phyloP scores from a whole-genome alignment of 1,140 invertebrate genomes.

The Drosophila baimaii region DNA sequence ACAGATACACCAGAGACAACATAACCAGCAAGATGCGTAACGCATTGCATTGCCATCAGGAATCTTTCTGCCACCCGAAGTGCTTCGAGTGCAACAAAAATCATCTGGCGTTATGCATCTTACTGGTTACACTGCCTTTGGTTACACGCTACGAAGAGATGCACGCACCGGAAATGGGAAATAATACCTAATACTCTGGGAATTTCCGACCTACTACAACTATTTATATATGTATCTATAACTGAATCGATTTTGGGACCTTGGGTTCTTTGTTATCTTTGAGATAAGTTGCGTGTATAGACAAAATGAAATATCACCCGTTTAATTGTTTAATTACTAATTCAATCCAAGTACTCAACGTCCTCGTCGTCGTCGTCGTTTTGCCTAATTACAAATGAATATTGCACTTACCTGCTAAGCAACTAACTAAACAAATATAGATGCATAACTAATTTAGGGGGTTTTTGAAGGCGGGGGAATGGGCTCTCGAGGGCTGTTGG shows the following conservation, averaged over 20 bases:
- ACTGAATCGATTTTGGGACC: slow-evolving; percentile 29
- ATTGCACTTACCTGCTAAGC: slow-evolving; percentile 76
- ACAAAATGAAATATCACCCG: slow-evolving; percentile 80
- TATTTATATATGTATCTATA: slow-evolving; percentile 17
- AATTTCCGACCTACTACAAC: slow-evolving; percentile 10
- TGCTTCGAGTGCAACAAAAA: neutral
- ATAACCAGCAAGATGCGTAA: neutral
- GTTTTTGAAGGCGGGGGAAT: neutral
- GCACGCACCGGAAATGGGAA: slow-evolving; percentile 22
- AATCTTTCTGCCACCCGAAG: too few relatives aligned
- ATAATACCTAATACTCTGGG: slow-evolving; percentile 22
- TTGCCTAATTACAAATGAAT: slow-evolving; percentile 66
- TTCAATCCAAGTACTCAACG: slow-evolving; percentile 58
- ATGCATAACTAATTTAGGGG: slow-evolving; percentile 58
- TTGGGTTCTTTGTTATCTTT: slow-evolving; percentile 55
- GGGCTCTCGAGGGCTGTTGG: slow-evolving; percentile 2
- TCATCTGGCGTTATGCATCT: neutral
- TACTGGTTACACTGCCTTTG: neutral
- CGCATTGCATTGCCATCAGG: neutral
- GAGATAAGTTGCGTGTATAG: slow-evolving; percentile 60
- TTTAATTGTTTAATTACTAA: slow-evolving; percentile 71
- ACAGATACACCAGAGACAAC: slow-evolving; percentile 22
- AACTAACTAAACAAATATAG: slow-evolving; percentile 62
- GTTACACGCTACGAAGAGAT: slow-evolving; percentile 28
- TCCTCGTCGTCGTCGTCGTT: slow-evolving; percentile 4